These are phyloP conservation scores for Zosterops japonicus DNA, from an alignment of 2,113 vertebrate genomes.

Conservation along the genomic window DNA sequence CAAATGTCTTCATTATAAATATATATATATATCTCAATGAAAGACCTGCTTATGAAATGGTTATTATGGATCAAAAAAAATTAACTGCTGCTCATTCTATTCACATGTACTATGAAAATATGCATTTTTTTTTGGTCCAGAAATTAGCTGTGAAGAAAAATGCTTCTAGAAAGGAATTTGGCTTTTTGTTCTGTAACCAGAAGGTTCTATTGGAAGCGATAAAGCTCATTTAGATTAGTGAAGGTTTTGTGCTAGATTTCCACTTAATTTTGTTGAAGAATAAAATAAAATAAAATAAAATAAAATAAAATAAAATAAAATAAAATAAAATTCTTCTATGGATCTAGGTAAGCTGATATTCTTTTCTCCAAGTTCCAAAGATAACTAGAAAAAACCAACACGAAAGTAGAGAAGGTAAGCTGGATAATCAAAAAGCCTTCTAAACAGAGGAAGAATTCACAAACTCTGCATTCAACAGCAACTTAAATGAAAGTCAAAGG, in stretches of 20 bases:
- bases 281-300: background rate
- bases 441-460: background rate
- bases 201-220: background rate
- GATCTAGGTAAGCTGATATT: background rate
- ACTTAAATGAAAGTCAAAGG: background rate
- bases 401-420: background rate
- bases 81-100: background rate
- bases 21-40: background rate
- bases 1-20: background rate
- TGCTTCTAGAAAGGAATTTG: background rate
- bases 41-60: background rate
- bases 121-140: background rate
- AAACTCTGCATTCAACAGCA: background rate
- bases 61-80: background rate
- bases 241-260: background rate
- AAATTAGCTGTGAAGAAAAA: background rate
- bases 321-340: background rate
- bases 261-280: background rate
- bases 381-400: background rate
- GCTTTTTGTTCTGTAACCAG: background rate
- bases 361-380: background rate
- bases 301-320: background rate
- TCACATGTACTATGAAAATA: background rate
- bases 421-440: background rate
- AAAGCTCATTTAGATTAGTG: background rate